Percentiles rank a stretch among this genome's conserved stretches.
Evolutionary conservation across 92 coral and sea anemone species (phyloP).

Genomic region (Umimayanthus kanabou): DNA sequence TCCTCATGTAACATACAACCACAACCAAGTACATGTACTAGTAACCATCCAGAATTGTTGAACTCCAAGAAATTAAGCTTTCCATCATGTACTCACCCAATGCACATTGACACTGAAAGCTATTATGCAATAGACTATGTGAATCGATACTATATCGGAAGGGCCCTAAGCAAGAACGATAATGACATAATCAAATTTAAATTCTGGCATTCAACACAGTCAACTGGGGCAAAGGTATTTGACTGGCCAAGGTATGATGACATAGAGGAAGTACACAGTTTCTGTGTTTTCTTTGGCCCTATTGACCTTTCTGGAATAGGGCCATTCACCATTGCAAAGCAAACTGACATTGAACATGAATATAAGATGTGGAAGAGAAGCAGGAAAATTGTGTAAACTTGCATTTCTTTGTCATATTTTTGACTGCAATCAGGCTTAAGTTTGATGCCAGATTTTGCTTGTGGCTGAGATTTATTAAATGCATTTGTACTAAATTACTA

Average conservation of each 20-base stretch:
- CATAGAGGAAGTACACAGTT: conserved; percentile 4
- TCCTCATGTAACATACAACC: too few species aligned
- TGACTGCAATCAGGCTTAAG: too few species aligned
- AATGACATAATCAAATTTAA: not conserved
- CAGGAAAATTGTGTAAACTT: too few species aligned
- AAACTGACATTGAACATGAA: not conserved
- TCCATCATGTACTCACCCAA: too few species aligned
- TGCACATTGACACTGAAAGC: not conserved
- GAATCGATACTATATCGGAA: conserved; percentile 29
- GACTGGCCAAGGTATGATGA: conserved; percentile 7
- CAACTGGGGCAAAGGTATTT: not conserved
- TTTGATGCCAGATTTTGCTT: too few species aligned
- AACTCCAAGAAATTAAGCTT: too few species aligned
- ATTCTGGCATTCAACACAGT: not conserved
- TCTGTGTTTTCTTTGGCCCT: conserved; percentile 27
- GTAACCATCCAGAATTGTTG: too few species aligned
- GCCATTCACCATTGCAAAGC: conserved; percentile 3
- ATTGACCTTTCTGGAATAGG: not conserved
- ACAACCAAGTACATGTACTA: too few species aligned
- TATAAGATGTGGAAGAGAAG: too few species aligned
- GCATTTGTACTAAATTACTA: too few species aligned
- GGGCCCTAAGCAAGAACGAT: conserved; percentile 19
- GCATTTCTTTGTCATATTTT: too few species aligned
- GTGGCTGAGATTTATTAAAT: too few species aligned
- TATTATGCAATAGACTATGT: conserved; percentile 22